Conservation (phyloP, 2,113 vertebrate species). For the Elaphurus davidianus region DNA sequence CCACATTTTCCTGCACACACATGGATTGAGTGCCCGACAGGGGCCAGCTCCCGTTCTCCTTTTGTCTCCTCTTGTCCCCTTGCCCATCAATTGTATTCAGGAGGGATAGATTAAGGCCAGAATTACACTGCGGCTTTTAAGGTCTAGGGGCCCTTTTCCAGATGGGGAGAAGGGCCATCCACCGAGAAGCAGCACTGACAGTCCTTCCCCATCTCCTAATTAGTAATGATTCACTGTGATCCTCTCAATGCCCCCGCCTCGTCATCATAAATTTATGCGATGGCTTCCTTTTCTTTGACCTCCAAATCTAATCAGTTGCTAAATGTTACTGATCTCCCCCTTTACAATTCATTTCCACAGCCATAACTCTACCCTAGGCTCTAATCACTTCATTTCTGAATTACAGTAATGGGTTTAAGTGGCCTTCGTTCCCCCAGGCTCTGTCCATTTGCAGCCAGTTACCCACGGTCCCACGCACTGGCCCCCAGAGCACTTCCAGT, state of each 20-base stretch:
- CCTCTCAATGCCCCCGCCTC: conserved; percentile 42
- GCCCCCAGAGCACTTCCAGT: not conserved
- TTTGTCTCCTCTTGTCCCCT: not conserved
- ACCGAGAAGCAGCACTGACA: not conserved
- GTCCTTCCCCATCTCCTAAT: conserved; percentile 44
- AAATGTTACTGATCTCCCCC: conserved; percentile 59
- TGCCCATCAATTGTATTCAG: conserved; percentile 13
- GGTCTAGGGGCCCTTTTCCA: not conserved
- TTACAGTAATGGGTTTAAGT: not conserved
- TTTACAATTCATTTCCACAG: conserved; percentile 48
- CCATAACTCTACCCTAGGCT: conserved; percentile 29
- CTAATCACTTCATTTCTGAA: conserved; percentile 36
- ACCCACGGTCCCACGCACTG: not conserved
- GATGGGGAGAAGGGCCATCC: not conserved
- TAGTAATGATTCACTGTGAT: conserved; percentile 47
- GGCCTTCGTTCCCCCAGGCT: not conserved
- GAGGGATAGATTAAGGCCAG: not conserved
- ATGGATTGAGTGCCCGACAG: not conserved
- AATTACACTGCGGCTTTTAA: not conserved
- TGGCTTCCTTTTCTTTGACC: conserved; percentile 66
- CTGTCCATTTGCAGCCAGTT: not conserved
- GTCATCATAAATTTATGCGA: conserved; percentile 57
- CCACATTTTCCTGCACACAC: not conserved
- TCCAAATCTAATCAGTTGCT: conserved; percentile 64
- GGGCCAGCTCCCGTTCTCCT: not conserved